phyloP scores from a whole-genome alignment of 2,888 invertebrate genomes.

The Mythimna vitellina region DNA sequence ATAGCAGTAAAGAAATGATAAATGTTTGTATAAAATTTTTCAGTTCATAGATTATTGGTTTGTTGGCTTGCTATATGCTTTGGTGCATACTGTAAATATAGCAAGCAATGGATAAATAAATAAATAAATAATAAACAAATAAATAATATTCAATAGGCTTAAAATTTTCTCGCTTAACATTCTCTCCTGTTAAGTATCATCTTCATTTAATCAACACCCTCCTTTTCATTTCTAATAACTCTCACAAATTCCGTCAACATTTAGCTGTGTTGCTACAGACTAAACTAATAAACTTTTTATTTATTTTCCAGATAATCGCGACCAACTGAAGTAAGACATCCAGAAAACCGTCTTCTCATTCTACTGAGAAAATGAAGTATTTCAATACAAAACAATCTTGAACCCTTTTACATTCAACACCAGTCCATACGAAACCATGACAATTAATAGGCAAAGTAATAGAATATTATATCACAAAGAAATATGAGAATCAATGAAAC shows the following conservation, averaged over 20 bases:
- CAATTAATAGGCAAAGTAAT: neutral
- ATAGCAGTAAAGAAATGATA: too few species aligned
- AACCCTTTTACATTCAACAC: constrained; percentile 4
- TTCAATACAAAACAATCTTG: constrained; percentile 51
- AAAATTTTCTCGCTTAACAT: neutral
- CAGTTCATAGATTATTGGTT: too few species aligned
- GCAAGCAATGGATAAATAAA: too few species aligned
- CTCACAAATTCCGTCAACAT: neutral
- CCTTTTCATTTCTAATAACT: neutral
- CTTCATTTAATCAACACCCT: neutral
- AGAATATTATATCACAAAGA: neutral
- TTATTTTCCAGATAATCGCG: constrained; percentile 47
- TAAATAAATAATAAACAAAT: too few species aligned
- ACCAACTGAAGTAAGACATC: neutral
- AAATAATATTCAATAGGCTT: neutral
- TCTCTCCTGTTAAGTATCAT: too few species aligned
- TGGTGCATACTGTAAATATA: too few species aligned
- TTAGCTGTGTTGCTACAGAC: neutral
- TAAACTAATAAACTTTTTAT: neutral
- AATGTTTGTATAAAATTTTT: too few species aligned
- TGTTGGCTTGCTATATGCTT: too few species aligned
- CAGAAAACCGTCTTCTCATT: constrained; percentile 74
- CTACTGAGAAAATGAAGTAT: constrained; percentile 79
- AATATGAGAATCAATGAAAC: constrained; percentile 35
- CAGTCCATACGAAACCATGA: constrained; percentile 32